Base-by-base conservation (phyloP, 2,797 vertebrate genomes). In the Eleutherodactylus coqui region DNA sequence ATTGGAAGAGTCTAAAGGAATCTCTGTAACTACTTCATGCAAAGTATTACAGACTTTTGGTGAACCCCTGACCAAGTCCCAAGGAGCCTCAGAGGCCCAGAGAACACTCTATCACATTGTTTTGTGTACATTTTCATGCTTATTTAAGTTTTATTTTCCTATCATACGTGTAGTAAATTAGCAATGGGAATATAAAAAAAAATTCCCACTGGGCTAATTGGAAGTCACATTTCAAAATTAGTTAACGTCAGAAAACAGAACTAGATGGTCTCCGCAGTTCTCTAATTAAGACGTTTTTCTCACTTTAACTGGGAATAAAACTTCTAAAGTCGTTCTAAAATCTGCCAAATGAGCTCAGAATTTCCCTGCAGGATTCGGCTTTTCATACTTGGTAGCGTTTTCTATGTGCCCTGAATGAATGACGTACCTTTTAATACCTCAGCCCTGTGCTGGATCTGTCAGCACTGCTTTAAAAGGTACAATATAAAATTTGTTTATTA, bases 391-490 rank as follows among this genome's bases (percentile, higher is more conserved):
- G 88, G 89, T 91, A 89, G 89, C 87, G 85, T 91, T 91, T 92
- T 91, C 90, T 82, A 88, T 73, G 79, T 88, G 90, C 87, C 87
- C 90, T 83, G 64, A 90, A 91, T 91, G 86, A 24, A 0, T 83
- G 75, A 88, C 85, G 89, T 90, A 90, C 87, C 88, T 87, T n/a
- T 88, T 86, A 93, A 93, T 90, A 90, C 92, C 89, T 83, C 88
- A 41, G 90, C 90, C 90, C 93, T 95, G 93, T 91, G 90, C 90
- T 93, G 79, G 88, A 92, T 94, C 93, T 93, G 93, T 94, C 93
- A 93, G 91, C 93, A 94, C 91, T 86, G 91, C 87, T 92, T 89
- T 94, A 93, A 93, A 86, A 51, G n/a, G 62, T 49, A 45, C 62
- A 47, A 36, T 13, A 38, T 38, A 41, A 38, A 13, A 51, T 43